These are phyloP conservation scores for Arctia plantaginis DNA, from an alignment of 2,888 invertebrate species.

Conservation along the genomic window DNA sequence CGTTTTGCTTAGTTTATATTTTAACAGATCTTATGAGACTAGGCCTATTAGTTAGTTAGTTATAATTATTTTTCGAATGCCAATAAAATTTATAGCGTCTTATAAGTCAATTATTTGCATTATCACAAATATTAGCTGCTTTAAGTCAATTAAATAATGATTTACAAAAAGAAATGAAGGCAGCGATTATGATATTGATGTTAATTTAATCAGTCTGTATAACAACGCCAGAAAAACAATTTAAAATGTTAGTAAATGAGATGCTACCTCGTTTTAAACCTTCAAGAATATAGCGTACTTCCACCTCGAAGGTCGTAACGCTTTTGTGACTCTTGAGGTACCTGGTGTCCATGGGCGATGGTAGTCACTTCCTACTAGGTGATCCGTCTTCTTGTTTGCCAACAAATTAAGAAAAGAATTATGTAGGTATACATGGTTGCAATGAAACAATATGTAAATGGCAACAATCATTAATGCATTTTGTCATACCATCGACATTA, in stretches of 20 bases:
- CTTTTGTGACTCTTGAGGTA: not conserved
- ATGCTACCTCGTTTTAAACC: not conserved
- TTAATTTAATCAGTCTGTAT: constrained; percentile 27
- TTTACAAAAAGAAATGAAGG: constrained; percentile 27
- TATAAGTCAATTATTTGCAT: constrained; percentile 55
- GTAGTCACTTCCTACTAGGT: not conserved
- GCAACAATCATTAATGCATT: not conserved
- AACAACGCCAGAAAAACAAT: not conserved
- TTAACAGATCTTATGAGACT: constrained; percentile 43
- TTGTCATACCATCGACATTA: not conserved
- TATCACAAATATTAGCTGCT: constrained; percentile 45
- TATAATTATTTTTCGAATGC: constrained; percentile 42
- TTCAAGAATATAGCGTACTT: not conserved
- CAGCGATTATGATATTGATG: constrained; percentile 33
- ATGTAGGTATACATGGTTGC: not conserved
- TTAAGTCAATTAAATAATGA: constrained; percentile 50
- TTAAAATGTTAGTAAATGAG: not conserved
- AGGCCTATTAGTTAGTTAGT: constrained; percentile 37
- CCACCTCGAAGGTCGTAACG: not conserved
- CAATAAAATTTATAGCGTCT: constrained; percentile 51
- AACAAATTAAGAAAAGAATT: not conserved
- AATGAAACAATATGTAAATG: not conserved
- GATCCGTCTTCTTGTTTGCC: not conserved
- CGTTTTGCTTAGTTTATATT: constrained; percentile 35
- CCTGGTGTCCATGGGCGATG: not conserved